A percentile compares a stretch with the other conserved stretches of the same genome.
phyloP scores from a whole-genome alignment of 2,888 invertebrate species.

The Chamaedrilus cognettii region DNA sequence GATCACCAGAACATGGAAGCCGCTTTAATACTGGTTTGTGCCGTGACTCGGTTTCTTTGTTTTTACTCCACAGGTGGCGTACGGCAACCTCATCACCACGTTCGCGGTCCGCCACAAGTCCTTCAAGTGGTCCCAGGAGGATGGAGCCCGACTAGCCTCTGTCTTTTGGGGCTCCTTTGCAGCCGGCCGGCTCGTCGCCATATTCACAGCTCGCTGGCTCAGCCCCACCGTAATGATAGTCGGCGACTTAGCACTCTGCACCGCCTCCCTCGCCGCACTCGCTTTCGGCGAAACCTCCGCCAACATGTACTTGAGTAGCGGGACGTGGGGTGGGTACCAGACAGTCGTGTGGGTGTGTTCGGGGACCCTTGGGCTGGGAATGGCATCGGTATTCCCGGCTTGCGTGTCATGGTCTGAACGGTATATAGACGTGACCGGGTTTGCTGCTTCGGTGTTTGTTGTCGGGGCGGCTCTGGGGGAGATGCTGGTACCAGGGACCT shows the following conservation, averaged over 20 bases:
- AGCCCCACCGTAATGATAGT: slow-evolving; percentile 58
- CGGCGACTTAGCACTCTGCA: slow-evolving; percentile 50
- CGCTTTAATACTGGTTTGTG: too few relatives aligned
- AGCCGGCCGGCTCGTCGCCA: slow-evolving; percentile 57
- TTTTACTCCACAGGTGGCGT: slow-evolving; percentile 58
- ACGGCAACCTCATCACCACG: slow-evolving; percentile 59
- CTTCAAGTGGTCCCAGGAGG: slow-evolving; percentile 50
- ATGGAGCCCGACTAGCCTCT: slow-evolving; percentile 58
- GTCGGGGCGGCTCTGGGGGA: slow-evolving; percentile 60
- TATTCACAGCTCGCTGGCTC: slow-evolving; percentile 57
- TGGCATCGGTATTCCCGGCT: slow-evolving; percentile 61
- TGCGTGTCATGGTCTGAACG: slow-evolving; percentile 61
- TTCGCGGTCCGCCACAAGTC: slow-evolving; percentile 55
- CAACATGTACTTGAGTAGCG: too few relatives aligned
- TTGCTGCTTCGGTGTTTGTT: slow-evolving; percentile 60
- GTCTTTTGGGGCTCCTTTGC: slow-evolving; percentile 62
- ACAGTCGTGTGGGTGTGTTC: slow-evolving; percentile 56
- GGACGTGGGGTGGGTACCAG: slow-evolving; percentile 8
- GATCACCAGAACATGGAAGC: too few relatives aligned
- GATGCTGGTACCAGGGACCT: slow-evolving; percentile 57
- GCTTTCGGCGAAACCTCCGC: slow-evolving; percentile 37
- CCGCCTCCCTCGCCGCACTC: slow-evolving; percentile 49
- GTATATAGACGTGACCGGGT: slow-evolving; percentile 57
- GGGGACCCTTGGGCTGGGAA: slow-evolving; percentile 58
- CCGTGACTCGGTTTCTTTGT: too few relatives aligned